Percentiles rank a stretch among this genome's conserved stretches.
Conservation (phyloP, 1,140 invertebrate genomes). For the Drosophila willistoni region DNA sequence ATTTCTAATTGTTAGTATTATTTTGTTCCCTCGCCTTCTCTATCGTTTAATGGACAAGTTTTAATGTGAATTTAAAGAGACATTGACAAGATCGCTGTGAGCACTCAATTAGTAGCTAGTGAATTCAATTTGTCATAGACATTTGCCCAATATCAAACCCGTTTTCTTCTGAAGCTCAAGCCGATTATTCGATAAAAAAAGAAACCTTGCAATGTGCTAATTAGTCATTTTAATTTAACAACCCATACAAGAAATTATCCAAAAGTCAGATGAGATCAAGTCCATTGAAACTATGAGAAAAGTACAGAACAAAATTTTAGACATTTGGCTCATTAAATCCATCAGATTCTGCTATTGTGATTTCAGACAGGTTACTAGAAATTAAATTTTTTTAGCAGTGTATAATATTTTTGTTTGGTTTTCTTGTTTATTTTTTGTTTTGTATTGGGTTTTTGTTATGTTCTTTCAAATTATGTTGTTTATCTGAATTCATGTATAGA, state of each 20-base stretch:
- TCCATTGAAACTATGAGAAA: background rate
- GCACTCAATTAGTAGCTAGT: slow-evolving; percentile 10
- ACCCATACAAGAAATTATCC: background rate
- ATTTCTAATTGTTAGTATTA: no score
- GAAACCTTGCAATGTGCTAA: slow-evolving; percentile 10
- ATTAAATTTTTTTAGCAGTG: background rate
- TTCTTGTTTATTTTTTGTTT: background rate
- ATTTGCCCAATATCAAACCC: slow-evolving; percentile 2
- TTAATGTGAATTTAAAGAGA: slow-evolving; percentile 9
- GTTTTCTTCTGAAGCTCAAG: background rate
- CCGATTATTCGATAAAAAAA: background rate
- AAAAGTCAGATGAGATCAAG: background rate
- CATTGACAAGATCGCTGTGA: slow-evolving; percentile 4
- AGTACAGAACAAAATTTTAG: background rate
- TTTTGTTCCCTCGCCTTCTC: background rate
- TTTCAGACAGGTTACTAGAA: no score
- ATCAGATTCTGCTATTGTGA: no score
- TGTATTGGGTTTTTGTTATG: slow-evolving; percentile 11
- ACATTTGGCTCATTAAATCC: no score
- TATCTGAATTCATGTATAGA: slow-evolving; percentile 17
- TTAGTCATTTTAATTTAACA: background rate
- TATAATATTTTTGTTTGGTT: background rate
- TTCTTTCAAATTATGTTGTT: slow-evolving; percentile 22
- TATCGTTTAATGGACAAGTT: slow-evolving; percentile 1
- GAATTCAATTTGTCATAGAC: slow-evolving; percentile 9